phyloP scores from a whole-genome alignment of 2,113 vertebrate species.

The Perca flavescens region DNA sequence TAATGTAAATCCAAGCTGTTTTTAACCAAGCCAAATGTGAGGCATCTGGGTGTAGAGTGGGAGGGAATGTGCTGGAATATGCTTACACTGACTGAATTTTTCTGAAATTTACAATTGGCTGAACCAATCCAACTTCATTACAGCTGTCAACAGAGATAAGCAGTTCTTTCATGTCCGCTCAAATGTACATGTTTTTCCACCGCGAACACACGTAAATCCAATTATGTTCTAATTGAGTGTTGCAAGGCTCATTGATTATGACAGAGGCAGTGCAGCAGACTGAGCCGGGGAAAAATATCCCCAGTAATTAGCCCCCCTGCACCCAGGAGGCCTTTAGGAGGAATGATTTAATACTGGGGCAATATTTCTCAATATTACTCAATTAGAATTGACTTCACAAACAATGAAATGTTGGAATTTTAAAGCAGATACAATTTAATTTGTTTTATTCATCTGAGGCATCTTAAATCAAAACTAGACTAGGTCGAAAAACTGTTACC shows the following conservation, averaged over 20 bases:
- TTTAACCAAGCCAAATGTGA: conserved; percentile 5
- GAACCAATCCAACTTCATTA: conserved; percentile 58
- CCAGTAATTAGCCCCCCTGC: conserved; percentile 67
- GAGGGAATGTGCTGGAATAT: conserved; percentile 2
- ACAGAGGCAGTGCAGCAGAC: conserved; percentile 69
- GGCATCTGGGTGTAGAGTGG: not conserved
- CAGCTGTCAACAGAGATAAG: conserved; percentile 76
- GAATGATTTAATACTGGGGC: conserved; percentile 60
- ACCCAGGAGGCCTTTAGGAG: conserved; percentile 58
- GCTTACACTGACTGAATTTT: conserved; percentile 18
- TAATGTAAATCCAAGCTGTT: conserved; percentile 27
- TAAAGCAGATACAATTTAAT: not conserved
- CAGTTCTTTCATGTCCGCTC: conserved; percentile 67
- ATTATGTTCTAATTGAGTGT: conserved; percentile 81
- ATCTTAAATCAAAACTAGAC: conserved; percentile 11
- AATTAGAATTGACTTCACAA: conserved; percentile 54
- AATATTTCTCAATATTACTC: conserved; percentile 58
- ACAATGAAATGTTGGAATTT: conserved; percentile 21
- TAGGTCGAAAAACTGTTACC: not conserved
- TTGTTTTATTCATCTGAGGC: conserved; percentile 18
- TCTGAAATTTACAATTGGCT: conserved; percentile 48
- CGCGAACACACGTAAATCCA: conserved; percentile 79
- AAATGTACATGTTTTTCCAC: conserved; percentile 66
- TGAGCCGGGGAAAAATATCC: conserved; percentile 61
- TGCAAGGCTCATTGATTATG: conserved; percentile 84